A percentile compares a stretch with the other conserved stretches of the same genome.
phyloP scores from a whole-genome alignment of 2,888 invertebrate genomes.

The Synergus umbraculus region DNA sequence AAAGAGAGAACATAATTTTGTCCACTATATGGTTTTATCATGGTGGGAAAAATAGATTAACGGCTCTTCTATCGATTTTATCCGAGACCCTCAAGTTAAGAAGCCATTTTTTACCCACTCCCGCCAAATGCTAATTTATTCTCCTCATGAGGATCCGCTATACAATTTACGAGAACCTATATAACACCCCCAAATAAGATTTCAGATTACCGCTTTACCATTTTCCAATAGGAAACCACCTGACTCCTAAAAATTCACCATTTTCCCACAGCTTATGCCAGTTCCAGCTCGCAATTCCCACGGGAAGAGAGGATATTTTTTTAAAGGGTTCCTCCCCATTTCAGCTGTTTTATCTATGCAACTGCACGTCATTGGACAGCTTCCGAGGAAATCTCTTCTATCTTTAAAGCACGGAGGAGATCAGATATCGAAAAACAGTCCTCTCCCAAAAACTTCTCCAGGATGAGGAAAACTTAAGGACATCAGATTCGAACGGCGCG shows the following conservation, averaged over 20 bases:
- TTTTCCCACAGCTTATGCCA: not conserved
- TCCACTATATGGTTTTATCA: not conserved
- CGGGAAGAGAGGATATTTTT: not conserved
- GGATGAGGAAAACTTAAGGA: not conserved
- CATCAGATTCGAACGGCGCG: not conserved
- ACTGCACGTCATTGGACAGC: conserved; percentile 8
- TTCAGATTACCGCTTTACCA: conserved; percentile 27
- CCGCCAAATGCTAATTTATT: conserved; percentile 28
- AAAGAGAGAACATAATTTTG: not conserved
- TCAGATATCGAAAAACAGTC: not conserved
- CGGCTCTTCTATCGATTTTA: conserved; percentile 4
- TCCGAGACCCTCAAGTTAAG: not conserved
- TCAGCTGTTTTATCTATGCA: conserved; percentile 5
- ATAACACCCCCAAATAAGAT: conserved; percentile 30
- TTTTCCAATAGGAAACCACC: conserved; percentile 37
- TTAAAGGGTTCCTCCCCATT: conserved; percentile 7
- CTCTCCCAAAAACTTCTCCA: not conserved
- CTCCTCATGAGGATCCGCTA: conserved; percentile 3
- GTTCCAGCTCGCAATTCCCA: conserved; percentile 1
- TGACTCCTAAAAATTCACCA: conserved; percentile 18
- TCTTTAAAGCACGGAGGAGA: not conserved
- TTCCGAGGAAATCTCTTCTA: not conserved
- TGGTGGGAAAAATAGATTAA: not conserved
- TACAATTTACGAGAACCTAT: conserved; percentile 25
- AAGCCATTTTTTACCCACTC: conserved; percentile 4